Evolutionary conservation across 2,113 vertebrate species (phyloP), one percentile per base, ranked within the genome.

Genomic region (Todiramphus chloris): DNA sequence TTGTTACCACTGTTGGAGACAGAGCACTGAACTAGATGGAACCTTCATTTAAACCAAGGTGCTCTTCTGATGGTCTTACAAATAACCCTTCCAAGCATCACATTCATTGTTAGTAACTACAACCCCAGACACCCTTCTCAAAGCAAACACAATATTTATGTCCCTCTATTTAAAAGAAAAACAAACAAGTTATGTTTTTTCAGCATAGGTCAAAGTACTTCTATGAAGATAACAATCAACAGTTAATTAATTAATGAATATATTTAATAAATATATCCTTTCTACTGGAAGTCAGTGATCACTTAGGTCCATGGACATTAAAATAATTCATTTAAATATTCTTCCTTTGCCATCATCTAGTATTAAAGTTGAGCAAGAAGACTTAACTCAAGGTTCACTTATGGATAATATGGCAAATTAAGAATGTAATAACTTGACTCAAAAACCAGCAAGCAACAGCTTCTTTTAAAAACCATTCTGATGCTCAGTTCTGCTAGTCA

Each of bases 191-290:
- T 21, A 69, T 15, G 41, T 73, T 69, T 43, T 96, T 94, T 53
- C 41, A 59, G 33, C n/a, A 75, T 44, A 87, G 74, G 73, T 74
- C 14, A 55, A 13, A 77, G 72, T 74, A 68, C n/a, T 78, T 78
- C 7, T 30, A 58, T 19, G 43, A 87, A 6, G 13, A 70, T 48
- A 75, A 75, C 20, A 78, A 64, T 2, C 50, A 78, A 90, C 5
- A 86, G 28, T 68, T 53, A 72, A 86, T 62, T 44, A 63, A 46
- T 44, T 46, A 73, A 84, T 84, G 4, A 89, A 69, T 25, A 91
- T 68, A 90, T 91, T 91, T 59, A 95, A 91, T 93, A 74, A 95
- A 93, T 10, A 39, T 72, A 82, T 78, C 77, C 44, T 89, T 93
- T 72, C 87, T 80, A 82, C 19, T 78, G 59, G 56, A 96, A 94